These are phyloP conservation scores for Oryctes rhinoceros DNA, from an alignment of 1,140 invertebrate species.

Conservation along the genomic window DNA sequence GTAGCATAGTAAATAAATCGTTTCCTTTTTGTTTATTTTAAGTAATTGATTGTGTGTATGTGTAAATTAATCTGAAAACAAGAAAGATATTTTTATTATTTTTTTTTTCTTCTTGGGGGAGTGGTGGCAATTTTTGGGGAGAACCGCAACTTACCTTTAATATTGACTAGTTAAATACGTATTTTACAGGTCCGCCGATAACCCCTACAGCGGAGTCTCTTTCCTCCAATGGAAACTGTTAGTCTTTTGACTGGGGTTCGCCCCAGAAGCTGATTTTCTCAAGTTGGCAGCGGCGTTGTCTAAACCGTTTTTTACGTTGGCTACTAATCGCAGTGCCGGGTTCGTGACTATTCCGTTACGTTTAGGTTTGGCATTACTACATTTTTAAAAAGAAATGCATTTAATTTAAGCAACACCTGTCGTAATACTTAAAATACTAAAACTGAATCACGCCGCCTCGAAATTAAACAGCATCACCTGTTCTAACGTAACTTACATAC, in stretches of 20 bases:
- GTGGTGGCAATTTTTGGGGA: too few species aligned
- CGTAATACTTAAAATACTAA: too few species aligned
- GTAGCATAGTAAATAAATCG: too few species aligned
- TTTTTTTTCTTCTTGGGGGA: background rate
- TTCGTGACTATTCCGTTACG: conserved; percentile 92
- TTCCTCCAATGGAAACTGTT: conserved; percentile 79
- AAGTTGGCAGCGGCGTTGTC: conserved; percentile 68
- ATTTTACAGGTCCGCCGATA: conserved; percentile 30
- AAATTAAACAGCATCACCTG: background rate
- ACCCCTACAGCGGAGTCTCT: conserved; percentile 70
- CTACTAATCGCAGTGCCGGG: conserved; percentile 81
- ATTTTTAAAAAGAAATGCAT: conserved; percentile 20
- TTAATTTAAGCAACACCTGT: background rate
- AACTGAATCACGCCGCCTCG: background rate
- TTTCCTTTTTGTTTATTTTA: too few species aligned
- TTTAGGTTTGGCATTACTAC: conserved; percentile 70
- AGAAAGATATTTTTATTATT: conserved; percentile 30
- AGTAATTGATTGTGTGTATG: conserved; percentile 2
- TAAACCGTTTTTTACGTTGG: conserved; percentile 75
- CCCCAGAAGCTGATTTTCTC: conserved; percentile 62
- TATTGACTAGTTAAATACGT: conserved; percentile 57
- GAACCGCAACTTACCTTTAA: conserved; percentile 51
- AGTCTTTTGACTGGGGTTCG: conserved; percentile 65
- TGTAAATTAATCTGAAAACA: conserved; percentile 44
- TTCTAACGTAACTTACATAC: too few species aligned